phyloP scores from a whole-genome alignment of 2,113 vertebrate genomes.

The Campylomormyrus numenius region DNA sequence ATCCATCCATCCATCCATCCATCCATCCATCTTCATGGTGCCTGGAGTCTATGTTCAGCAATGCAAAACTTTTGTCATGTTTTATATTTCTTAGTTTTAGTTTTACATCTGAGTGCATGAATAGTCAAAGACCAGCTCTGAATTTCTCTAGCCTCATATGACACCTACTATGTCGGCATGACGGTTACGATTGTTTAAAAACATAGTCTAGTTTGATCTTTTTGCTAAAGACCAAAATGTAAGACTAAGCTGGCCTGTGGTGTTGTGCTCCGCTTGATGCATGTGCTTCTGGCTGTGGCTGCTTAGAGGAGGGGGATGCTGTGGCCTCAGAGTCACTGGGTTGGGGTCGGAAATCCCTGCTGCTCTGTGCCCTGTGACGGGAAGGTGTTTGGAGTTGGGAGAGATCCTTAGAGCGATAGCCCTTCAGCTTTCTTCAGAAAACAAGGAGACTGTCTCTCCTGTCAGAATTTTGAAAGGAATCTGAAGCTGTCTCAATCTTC shows the following conservation, averaged over 20 bases:
- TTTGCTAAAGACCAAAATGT: not conserved
- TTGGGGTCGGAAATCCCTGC: not conserved
- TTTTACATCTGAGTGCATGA: not conserved
- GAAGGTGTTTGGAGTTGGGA: not conserved
- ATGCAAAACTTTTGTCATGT: not conserved
- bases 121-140: not conserved
- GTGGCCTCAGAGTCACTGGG: not conserved
- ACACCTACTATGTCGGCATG: not conserved
- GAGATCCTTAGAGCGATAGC: not conserved
- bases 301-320: too few species aligned
- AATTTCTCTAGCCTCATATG: not conserved
- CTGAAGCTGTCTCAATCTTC: not conserved
- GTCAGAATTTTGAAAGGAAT: not conserved
- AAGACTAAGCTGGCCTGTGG: not conserved
- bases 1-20: not conserved
- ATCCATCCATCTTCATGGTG: not conserved
- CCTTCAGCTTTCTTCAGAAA: not conserved
- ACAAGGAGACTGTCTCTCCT: not conserved
- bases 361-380: not conserved
- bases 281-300: not conserved
- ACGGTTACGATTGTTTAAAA: not conserved
- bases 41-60: not conserved
- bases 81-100: not conserved
- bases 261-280: not conserved
- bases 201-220: not conserved